These are phyloP conservation scores for Larimichthys crocea DNA, from an alignment of 2,113 vertebrate species.

Conservation along the genomic window DNA sequence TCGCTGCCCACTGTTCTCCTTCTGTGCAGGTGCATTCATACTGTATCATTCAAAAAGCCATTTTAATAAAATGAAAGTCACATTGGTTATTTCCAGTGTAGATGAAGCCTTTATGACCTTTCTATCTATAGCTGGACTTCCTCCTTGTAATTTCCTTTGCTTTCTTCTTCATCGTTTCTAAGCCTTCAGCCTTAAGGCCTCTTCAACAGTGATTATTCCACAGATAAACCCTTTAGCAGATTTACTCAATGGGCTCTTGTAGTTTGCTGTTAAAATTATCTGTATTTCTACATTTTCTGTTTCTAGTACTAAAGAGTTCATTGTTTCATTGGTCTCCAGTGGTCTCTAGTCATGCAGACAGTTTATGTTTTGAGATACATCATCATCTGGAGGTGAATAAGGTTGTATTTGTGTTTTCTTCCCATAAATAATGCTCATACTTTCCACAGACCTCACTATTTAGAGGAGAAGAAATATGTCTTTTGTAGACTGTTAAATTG, in stretches of 20 bases:
- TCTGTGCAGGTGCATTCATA: conserved; percentile 50
- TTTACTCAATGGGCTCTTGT: not conserved
- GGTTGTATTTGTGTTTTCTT: not conserved
- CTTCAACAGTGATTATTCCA: conserved; percentile 1
- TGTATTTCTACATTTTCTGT: not conserved
- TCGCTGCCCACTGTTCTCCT: conserved; percentile 63
- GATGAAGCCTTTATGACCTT: conserved; percentile 1
- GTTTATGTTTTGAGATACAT: not conserved
- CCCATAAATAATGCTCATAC: not conserved
- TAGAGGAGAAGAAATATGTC: not conserved
- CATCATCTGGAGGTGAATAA: not conserved
- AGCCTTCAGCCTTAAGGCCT: not conserved
- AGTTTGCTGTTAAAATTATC: not conserved
- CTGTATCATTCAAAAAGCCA: conserved; percentile 33
- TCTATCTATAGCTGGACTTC: not conserved
- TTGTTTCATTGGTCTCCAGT: not conserved
- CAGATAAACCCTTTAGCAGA: conserved; percentile 7
- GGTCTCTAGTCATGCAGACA: not conserved
- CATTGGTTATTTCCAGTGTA: conserved; percentile 14
- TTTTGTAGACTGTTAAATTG: conserved; percentile 46
- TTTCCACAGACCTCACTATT: not conserved
- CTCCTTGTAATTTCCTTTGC: conserved; percentile 6
- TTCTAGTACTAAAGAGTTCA: not conserved
- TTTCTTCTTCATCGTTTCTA: conserved; percentile 6
- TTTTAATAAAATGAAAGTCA: conserved; percentile 19